Evolutionary conservation across 2,888 invertebrate species (phyloP), one percentile per base, ranked within the genome.

Genomic region (Hemistola chrysoprasaria): DNA sequence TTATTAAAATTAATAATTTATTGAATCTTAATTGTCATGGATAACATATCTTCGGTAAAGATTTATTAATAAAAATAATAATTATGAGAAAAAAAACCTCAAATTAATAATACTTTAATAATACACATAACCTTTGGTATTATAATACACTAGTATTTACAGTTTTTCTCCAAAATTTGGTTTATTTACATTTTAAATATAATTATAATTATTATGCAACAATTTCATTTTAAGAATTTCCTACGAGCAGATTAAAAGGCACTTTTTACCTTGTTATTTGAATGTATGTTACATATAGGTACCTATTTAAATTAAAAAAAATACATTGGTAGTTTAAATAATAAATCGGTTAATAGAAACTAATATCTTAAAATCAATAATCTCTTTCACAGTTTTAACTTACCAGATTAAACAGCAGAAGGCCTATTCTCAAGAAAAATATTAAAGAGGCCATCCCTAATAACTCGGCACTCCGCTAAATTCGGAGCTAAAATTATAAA

Each of bases 61-160:
- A 35, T 40, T 51, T 22, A 32, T 16, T 3, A 16, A 34, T 31
- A 31, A 33, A 57, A 58, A 60, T 56, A n/a, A n/a, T n/a, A n/a
- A n/a, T n/a, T n/a, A n/a, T n/a, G n/a, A 45, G 45, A 59, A 11
- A 50, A 43, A 56, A 52, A 5, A n/a, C 22, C 47, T 52, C 56
- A 53, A 44, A 25, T 38, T 29, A 58, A 55, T 61, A 62, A 61
- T 64, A 65, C 59, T 56, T 60, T 57, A 61, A 63, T 56, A 52
- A 63, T 65, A 66, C 60, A 71, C 32, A 40, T 46, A 50, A 41
- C 65, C 78, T 80, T 79, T 78, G 78, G 78, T 72, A 62, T 33
- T 11, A 27, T 22, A 42, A 33, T 49, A 49, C 46, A 52, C 50
- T 22, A 30, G 11, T 45, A 47, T 53, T 41, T 52, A 44, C 43